A percentile compares a stretch with the other conserved stretches of the same genome.
Evolutionary conservation across 2,888 invertebrate genomes (phyloP).

Genomic region (Sesia apiformis): DNA sequence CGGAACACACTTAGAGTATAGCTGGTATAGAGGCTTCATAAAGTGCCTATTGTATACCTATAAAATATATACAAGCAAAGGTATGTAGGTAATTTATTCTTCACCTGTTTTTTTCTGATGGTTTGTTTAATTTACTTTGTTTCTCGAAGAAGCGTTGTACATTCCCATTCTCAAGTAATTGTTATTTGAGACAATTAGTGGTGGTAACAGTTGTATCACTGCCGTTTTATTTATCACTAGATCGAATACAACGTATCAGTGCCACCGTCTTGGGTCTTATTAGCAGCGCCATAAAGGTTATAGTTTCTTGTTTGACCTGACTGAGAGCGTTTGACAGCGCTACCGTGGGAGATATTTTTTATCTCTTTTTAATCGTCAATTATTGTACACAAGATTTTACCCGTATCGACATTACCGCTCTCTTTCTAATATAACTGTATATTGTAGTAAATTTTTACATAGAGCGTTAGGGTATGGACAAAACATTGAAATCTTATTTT

Average conservation of each 20-base stretch:
- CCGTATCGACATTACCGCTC: background rate
- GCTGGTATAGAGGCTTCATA: too few species aligned
- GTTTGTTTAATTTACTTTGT: too few species aligned
- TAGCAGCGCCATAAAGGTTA: too few species aligned
- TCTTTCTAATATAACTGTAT: background rate
- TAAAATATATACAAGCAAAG: too few species aligned
- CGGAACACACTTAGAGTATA: too few species aligned
- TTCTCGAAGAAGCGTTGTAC: background rate
- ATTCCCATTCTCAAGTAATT: slow-evolving; percentile 1
- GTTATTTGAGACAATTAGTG: slow-evolving; percentile 5
- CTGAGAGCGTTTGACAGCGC: background rate
- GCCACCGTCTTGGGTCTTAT: too few species aligned
- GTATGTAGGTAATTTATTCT: too few species aligned
- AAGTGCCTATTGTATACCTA: too few species aligned
- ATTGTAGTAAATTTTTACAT: background rate
- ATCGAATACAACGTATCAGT: background rate
- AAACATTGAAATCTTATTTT: background rate
- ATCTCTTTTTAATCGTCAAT: background rate
- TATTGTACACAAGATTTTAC: background rate
- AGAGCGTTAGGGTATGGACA: background rate
- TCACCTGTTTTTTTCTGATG: too few species aligned
- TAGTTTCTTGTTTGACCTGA: too few species aligned
- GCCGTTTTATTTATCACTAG: background rate
- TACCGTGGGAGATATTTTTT: background rate
- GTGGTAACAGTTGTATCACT: background rate